A percentile compares a stretch with the other conserved stretches of the same genome.
Evolutionary conservation across 2,113 vertebrate genomes (phyloP).

Genomic region (Myiozetetes cayanensis): DNA sequence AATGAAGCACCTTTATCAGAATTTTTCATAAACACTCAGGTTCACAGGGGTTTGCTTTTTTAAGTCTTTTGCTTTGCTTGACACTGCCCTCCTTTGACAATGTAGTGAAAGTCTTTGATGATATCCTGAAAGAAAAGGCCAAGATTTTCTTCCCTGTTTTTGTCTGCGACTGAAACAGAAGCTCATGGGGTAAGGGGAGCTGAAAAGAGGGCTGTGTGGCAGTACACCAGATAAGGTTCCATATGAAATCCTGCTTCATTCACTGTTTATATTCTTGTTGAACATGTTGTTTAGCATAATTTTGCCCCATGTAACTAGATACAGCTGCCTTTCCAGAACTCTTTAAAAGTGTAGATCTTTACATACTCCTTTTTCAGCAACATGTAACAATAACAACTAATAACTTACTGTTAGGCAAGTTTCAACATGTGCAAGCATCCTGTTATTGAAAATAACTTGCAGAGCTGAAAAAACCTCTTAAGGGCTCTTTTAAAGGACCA

Average conservation of each 20-base stretch:
- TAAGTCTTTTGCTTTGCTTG: not conserved
- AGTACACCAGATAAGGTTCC: not conserved
- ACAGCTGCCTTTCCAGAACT: not conserved
- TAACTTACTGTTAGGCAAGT: not conserved
- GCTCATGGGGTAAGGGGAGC: not conserved
- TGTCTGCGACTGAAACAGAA: not conserved
- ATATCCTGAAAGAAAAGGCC: not conserved
- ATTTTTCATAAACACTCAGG: not conserved
- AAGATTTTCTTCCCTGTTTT: not conserved
- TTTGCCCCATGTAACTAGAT: not conserved
- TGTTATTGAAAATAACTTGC: not conserved
- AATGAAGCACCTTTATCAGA: not conserved
- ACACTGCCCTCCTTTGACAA: conserved; percentile 33
- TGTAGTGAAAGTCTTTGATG: not conserved
- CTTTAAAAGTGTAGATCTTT: not conserved
- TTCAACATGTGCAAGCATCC: not conserved
- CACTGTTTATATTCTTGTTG: not conserved
- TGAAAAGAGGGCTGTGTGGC: not conserved
- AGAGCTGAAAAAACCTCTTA: not conserved
- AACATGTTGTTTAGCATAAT: not conserved
- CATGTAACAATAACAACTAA: not conserved
- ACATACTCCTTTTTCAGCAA: not conserved
- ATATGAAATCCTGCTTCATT: not conserved
- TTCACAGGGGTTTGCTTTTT: not conserved
- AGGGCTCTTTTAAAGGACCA: not conserved